phyloP scores from a whole-genome alignment of 2,888 invertebrate species.

The Leuctra nigra region DNA sequence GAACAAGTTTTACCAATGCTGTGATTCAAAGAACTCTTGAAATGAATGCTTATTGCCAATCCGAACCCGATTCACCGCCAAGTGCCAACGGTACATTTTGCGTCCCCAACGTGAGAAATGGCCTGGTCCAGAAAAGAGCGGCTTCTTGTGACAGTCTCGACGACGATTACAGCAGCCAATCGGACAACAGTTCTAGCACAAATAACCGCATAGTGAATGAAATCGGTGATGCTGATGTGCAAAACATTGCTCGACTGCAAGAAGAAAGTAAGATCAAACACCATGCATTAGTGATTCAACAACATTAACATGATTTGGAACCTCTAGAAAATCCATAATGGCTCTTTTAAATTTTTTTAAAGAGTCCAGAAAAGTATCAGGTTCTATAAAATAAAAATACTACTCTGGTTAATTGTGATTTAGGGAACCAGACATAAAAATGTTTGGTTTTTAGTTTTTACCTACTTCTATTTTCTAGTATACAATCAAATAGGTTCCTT shows the following conservation, averaged over 20 bases:
- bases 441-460: too few relatives aligned
- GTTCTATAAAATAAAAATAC: too few relatives aligned
- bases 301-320: too few relatives aligned
- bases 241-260: slow-evolving; percentile 29
- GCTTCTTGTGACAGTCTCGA: background rate
- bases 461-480: too few relatives aligned
- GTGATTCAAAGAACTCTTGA: background rate
- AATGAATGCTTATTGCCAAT: background rate
- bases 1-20: background rate
- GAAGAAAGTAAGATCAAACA: slow-evolving; percentile 30
- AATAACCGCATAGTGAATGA: background rate
- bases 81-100: background rate
- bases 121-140: background rate
- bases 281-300: too few relatives aligned
- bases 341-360: too few relatives aligned
- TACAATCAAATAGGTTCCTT: too few relatives aligned
- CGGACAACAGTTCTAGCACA: background rate
- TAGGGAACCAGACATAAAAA: too few relatives aligned
- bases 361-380: too few relatives aligned
- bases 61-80: background rate
- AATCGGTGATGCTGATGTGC: slow-evolving; percentile 24
- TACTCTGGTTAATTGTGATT: too few relatives aligned
- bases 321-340: too few relatives aligned
- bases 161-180: background rate
- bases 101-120: background rate